phyloP scores from a whole-genome alignment of 2,113 vertebrate genomes.

The Cyprinodon tularosa region DNA sequence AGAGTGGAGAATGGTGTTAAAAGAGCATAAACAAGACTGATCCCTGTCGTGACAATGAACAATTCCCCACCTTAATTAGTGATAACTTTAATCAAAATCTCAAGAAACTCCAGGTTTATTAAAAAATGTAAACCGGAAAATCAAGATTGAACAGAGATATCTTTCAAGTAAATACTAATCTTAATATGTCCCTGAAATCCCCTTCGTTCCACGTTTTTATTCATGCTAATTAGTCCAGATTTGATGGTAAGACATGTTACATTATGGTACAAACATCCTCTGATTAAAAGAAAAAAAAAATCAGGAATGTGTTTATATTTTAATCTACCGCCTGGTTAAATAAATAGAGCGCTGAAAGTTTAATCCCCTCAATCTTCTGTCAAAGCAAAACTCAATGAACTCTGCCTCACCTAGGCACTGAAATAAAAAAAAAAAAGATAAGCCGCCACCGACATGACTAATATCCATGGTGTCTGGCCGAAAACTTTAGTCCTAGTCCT shows the following conservation, averaged over 20 bases:
- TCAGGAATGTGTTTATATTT: conserved; percentile 60
- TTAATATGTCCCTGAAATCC: conserved; percentile 69
- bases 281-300: conserved; percentile 52
- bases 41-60: conserved; percentile 15
- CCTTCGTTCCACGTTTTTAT: conserved; percentile 55
- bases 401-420: conserved; percentile 27
- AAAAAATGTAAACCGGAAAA: conserved; percentile 77
- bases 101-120: conserved; percentile 75
- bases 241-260: conserved; percentile 63
- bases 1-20: conserved; percentile 7
- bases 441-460: conserved; percentile 9
- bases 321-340: conserved; percentile 77
- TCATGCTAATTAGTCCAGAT: conserved; percentile 74
- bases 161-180: conserved; percentile 55
- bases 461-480: conserved; percentile 6
- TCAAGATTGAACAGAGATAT: conserved; percentile 79
- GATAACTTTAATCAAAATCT: conserved; percentile 64
- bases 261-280: conserved; percentile 65
- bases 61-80: conserved; percentile 21
- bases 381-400: conserved; percentile 55
- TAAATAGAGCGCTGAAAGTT: conserved; percentile 65
- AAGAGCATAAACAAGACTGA: conserved; percentile 32
- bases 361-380: conserved; percentile 63
- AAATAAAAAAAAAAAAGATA: not conserved
- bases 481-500: conserved; percentile 22